Conservation (phyloP, 1,140 invertebrate species). For the Leucophenga varia region DNA sequence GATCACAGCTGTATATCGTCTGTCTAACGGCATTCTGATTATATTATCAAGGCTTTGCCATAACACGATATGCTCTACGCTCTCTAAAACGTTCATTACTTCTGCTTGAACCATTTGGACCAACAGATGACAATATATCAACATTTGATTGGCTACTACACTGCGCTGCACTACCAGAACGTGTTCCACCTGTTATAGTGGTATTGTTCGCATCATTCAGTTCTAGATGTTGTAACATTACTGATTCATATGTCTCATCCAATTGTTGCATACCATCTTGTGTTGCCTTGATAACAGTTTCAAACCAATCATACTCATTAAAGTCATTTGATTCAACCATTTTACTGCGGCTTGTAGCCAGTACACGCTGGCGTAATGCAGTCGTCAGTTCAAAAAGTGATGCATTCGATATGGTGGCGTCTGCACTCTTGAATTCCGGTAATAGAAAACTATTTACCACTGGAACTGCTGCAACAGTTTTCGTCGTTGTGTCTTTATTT, state of each 20-base stretch:
- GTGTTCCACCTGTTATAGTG: too few species aligned
- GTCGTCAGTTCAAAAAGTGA: constrained; percentile 23
- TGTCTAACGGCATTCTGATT: too few species aligned
- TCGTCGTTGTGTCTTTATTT: constrained; percentile 7
- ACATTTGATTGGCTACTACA: too few species aligned
- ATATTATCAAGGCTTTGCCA: too few species aligned
- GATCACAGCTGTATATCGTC: too few species aligned
- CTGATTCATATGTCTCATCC: constrained; percentile 32
- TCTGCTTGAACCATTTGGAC: too few species aligned
- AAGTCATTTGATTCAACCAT: constrained; percentile 32
- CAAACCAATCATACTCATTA: constrained; percentile 33
- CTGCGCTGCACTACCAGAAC: too few species aligned
- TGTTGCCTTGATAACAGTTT: constrained; percentile 24
- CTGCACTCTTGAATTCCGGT: constrained; percentile 30
- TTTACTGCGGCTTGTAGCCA: constrained; percentile 12
- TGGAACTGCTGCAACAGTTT: too few species aligned
- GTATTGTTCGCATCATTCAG: too few species aligned
- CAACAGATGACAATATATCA: too few species aligned
- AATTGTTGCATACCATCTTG: constrained; percentile 21
- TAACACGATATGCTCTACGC: too few species aligned
- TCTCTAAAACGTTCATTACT: too few species aligned
- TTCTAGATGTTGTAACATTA: constrained; percentile 32
- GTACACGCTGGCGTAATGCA: constrained; percentile 32
- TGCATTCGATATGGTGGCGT: constrained; percentile 19
- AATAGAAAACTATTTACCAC: constrained; percentile 36